Percentiles rank a stretch among this genome's conserved stretches.
phyloP scores from a whole-genome alignment of 2,888 invertebrate genomes.

The Lochmaea capreae region DNA sequence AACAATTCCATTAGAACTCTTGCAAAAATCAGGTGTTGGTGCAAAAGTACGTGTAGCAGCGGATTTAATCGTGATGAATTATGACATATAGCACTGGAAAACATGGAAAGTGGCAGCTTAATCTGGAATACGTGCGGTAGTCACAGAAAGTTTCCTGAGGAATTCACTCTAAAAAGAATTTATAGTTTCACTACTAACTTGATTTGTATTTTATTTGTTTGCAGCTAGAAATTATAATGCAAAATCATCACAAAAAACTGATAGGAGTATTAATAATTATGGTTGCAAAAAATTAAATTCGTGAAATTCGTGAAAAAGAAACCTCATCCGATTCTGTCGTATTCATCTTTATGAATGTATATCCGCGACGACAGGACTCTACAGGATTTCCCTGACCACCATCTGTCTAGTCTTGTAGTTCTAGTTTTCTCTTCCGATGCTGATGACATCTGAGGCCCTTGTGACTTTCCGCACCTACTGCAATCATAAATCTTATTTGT shows the following conservation, averaged over 20 bases:
- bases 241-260: no score
- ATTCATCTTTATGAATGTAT: background rate
- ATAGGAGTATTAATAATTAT: no score
- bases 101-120: constrained; percentile 34
- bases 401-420: constrained; percentile 29
- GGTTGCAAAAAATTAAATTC: background rate
- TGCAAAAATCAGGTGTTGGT: constrained; percentile 27
- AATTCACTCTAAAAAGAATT: background rate
- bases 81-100: constrained; percentile 34
- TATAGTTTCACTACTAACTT: no score
- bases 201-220: background rate
- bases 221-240: no score
- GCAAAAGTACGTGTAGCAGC: constrained; percentile 21
- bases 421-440: constrained; percentile 19
- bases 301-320: background rate
- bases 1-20: constrained; percentile 12
- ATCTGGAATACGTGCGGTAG: constrained; percentile 26
- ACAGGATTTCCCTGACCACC: constrained; percentile 30
- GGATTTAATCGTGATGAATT: constrained; percentile 39
- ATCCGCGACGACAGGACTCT: constrained; percentile 2
- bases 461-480: constrained; percentile 23
- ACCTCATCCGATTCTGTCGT: background rate
- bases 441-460: constrained; percentile 28
- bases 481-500: constrained; percentile 38
- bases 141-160: constrained; percentile 17